Evolutionary conservation across 2,113 vertebrate genomes (phyloP), one percentile per base, ranked within the genome.

Genomic region (Natator depressus): DNA sequence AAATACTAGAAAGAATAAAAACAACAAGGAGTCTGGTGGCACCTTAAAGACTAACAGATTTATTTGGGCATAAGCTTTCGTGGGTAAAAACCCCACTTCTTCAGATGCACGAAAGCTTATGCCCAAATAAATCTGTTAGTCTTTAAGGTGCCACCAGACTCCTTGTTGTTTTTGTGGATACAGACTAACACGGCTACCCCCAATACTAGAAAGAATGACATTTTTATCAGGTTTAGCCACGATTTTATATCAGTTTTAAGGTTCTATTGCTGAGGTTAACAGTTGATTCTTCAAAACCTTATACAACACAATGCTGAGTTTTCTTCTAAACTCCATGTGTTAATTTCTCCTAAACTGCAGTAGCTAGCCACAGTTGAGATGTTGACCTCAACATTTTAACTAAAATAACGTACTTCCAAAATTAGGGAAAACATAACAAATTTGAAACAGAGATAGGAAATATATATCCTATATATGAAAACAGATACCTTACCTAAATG

Each of bases 351-450:
- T 72, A 72, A 72, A 42, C 11, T 81, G 80, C 87, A 51, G 3
- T 59, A 2, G 25, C 85, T 79, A 86, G 10, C 2, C 82, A 5
- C 81, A 24, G 14, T 51, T 90, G 4, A 42, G 6, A 12, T 65
- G 11, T 4, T 14, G 85, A 76, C 22, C 38, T 79, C 29, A 75
- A 88, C 93, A 89, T 87, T 79, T 72, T 96, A 93, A 22, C 1
- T 27, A 78, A 53, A 78, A 38, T 80, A 81, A 31, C 1, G 22
- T 12, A 80, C 20, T 38, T 2, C 7, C 72, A 82, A 89, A 82
- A 35, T 62, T 10, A 79, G 10, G 25, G 72, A 49, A 88, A 72
- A 8, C 0, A 0, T 2, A 78, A 53, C 5, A 35, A 3, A 46
- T 78, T 82, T 42, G 80, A 55, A 69, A 69, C 65, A 35, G 27